These are phyloP conservation scores for Enteromius anoplus DNA, from an alignment of 2,797 vertebrate species.

Conservation along the genomic window DNA sequence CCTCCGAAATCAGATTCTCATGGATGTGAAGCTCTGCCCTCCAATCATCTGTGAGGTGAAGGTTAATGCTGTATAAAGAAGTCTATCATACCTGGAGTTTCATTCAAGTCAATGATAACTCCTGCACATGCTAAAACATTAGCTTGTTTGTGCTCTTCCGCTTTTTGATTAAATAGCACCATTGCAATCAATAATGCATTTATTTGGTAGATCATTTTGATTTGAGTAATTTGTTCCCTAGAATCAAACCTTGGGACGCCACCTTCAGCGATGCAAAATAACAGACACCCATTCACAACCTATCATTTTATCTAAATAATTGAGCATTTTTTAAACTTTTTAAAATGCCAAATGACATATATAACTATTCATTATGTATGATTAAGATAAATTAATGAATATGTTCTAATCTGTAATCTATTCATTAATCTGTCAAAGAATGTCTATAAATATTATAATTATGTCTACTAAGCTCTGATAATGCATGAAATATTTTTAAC, in stretches of 20 bases:
- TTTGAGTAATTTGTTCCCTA: neutral
- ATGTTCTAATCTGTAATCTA: too few relatives aligned
- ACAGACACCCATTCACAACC: too few relatives aligned
- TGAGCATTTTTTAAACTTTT: too few relatives aligned
- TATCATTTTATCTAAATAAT: too few relatives aligned
- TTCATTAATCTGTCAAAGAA: too few relatives aligned
- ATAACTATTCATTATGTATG: too few relatives aligned
- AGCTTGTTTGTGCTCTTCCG: neutral
- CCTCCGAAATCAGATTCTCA: slow-evolving; percentile 46
- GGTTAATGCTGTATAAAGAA: neutral
- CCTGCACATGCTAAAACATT: neutral
- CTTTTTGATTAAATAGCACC: neutral
- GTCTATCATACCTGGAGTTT: neutral
- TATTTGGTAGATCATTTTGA: neutral
- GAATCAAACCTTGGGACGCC: neutral
- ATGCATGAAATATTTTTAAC: too few relatives aligned
- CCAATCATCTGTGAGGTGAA: neutral
- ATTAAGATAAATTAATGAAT: too few relatives aligned
- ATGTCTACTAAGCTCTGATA: too few relatives aligned
- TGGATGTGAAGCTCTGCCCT: neutral
- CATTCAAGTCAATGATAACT: neutral
- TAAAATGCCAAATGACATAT: too few relatives aligned
- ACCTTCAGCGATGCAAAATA: too few relatives aligned
- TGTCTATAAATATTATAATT: too few relatives aligned
- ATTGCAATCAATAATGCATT: neutral